These are phyloP conservation scores for Proctacanthus coquilletti DNA, from an alignment of 1,140 invertebrate genomes.

Conservation along the genomic window DNA sequence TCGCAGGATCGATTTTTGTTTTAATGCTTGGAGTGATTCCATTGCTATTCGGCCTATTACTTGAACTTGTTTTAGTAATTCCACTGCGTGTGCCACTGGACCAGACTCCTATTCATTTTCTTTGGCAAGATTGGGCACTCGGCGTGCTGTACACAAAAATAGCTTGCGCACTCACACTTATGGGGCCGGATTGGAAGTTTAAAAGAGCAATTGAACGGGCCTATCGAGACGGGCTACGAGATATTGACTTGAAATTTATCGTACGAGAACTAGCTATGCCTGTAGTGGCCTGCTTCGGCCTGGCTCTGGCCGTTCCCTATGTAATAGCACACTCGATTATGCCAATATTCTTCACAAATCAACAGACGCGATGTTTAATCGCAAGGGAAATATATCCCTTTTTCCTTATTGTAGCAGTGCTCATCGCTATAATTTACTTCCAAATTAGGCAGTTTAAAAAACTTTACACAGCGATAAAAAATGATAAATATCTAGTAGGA, in stretches of 20 bases:
- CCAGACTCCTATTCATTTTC: conserved; percentile 87
- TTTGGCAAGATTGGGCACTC: conserved; percentile 95
- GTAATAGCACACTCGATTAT: conserved; percentile 68
- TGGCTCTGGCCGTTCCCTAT: conserved; percentile 81
- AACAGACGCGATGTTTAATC: conserved; percentile 60
- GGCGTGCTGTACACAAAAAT: conserved; percentile 97
- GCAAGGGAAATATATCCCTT: conserved; percentile 84
- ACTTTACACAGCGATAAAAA: conserved; percentile 96
- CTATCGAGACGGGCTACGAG: conserved; percentile 76
- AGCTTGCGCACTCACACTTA: conserved; percentile 89
- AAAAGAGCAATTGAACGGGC: conserved; percentile 81
- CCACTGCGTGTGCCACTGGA: conserved; percentile 83
- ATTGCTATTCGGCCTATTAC: conserved; percentile 75
- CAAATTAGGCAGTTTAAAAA: conserved; percentile 79
- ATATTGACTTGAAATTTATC: conserved; percentile 82
- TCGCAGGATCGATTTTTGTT: conserved; percentile 44
- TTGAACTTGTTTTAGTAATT: conserved; percentile 84
- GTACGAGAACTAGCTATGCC: conserved; percentile 74
- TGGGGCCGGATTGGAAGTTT: conserved; percentile 93
- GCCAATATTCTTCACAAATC: conserved; percentile 58
- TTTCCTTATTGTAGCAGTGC: conserved; percentile 52
- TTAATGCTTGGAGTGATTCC: conserved; percentile 85
- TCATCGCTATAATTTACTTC: conserved; percentile 53
- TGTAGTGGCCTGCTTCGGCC: conserved; percentile 70
- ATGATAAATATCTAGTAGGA: conserved; percentile 96